Base-by-base conservation (phyloP, 2,888 invertebrate genomes). In the Strigamia crassipes region DNA sequence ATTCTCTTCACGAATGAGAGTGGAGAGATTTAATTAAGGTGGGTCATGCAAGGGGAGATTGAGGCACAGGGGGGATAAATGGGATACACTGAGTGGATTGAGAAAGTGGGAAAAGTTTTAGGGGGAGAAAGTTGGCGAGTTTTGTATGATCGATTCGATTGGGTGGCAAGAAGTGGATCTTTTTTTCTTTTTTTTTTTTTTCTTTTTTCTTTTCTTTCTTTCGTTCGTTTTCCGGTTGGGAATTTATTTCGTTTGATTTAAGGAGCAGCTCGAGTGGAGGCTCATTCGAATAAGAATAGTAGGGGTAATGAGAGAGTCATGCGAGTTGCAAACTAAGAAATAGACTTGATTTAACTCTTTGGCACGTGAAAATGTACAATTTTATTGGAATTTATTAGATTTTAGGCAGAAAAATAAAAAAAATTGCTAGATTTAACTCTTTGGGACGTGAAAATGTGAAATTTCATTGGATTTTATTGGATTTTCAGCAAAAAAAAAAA, bases 1-100 rank as follows among this genome's bases (percentile, higher is more conserved):
- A 66, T 66, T 66, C 61, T 66, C 61, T 73, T 73, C 73, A 27
- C 73, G 73, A 73, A 73, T 73, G 73, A 73, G 73, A 73, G 73
- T 73, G 31, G 31, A 27, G 73, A 31, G 73, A 73, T 73, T 73
- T 73, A 73, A 73, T 73, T 73, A 73, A 73, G 73, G 73, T 73
- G 73, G 73, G 73, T 73, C 73, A 73, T 73, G 73, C 27, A 73
- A 73, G 73, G 73, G 73, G 73, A 73, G 73, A 31, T 73, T 27
- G 23, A 73, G 73, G 31, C 73, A 73, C 27, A 73, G 31, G 15
- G 73, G 73, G 73, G 73, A 73, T 73, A 73, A 73, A 73, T 73
- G 73, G 56, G 73, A 73, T 73, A 73, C 31, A 73, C 27, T 73
- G 27, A 73, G 73, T 73, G 73, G 73, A 73, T 73, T 73, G 73